Evolutionary conservation across 92 coral and sea anemone species (phyloP), one percentile per base, ranked within the genome.

Genomic region (Porites lobata): DNA sequence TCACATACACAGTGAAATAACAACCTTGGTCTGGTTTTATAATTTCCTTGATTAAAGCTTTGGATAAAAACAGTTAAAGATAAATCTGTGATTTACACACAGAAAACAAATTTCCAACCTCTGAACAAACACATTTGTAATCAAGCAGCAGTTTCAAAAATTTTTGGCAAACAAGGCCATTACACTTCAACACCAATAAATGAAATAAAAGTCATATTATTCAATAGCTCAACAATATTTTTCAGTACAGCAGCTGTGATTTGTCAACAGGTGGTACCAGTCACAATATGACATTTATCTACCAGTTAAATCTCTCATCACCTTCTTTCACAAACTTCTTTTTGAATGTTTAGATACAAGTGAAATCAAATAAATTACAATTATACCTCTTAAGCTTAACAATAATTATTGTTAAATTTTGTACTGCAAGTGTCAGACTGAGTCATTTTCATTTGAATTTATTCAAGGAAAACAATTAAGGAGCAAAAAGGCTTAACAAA

Each of bases 211-310:
- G 61, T 56, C 15, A 56, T 56, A 56, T 56, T 9, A 56, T 10
- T 12, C 20, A 51, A 19, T 51, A 38, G 22, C 38, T 56, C 61
- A 54, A 53, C 12, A 20, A 76, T 8, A 29, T 26, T 82, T 22
- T 57, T 71, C 20, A 56, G 52, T 14, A 19, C 29, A 19, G 50
- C 56, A 73, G 50, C 59, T 84, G 61, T 59, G 63, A 22, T 22
- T 26, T 73, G 54, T 24, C 78, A 59, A 58, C 82, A 78, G 82
- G 82, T 78, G 82, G 50, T 61, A 50, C 73, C 22, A 7, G 87
- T 21, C n/a, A 47, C 6, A 38, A 50, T 10, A 43, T 21, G 69
- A 57, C 24, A 11, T 20, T 57, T 73, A 20, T 32, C 50, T 19
- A 43, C 71, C 9, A 47, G 53, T 66, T 29, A 65, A 14, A 52